Percentiles rank a stretch among this genome's conserved stretches.
Evolutionary conservation across 2,797 vertebrate species (phyloP).

Genomic region (Tarsius wallacei): DNA sequence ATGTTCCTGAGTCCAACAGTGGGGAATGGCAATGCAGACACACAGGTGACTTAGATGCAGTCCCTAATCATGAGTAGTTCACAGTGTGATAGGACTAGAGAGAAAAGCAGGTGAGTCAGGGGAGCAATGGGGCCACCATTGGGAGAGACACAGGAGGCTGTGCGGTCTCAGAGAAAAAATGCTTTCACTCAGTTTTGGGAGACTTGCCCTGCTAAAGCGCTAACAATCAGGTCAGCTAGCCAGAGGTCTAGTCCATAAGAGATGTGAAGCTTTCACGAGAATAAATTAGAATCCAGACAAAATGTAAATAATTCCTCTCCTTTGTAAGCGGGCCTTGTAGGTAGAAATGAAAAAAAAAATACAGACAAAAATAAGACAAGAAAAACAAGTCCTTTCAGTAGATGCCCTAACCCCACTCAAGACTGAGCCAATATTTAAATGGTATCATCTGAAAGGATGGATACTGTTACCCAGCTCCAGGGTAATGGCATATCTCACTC

Average conservation of each 20-base stretch:
- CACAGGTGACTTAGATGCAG: background rate
- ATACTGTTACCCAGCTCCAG: background rate
- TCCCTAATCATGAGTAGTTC: background rate
- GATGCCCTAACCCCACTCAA: background rate
- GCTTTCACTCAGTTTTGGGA: background rate
- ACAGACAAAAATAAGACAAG: background rate
- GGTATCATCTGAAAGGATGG: background rate
- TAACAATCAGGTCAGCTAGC: background rate
- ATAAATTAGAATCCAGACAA: background rate
- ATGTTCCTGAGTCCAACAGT: background rate
- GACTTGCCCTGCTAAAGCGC: background rate
- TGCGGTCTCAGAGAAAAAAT: no score
- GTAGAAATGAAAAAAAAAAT: conserved; percentile 19
- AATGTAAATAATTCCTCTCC: background rate
- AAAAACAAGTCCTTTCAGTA: background rate
- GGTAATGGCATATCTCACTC: background rate
- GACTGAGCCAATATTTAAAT: background rate
- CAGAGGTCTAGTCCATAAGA: background rate
- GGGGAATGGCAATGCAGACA: background rate
- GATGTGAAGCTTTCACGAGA: background rate
- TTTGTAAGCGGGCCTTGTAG: background rate
- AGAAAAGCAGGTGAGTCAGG: background rate
- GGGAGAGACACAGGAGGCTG: background rate
- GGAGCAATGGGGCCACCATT: no score
- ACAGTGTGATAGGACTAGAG: no score